Conservation (phyloP, 2,888 invertebrate species). For the Cryptophagus acutangulus region DNA sequence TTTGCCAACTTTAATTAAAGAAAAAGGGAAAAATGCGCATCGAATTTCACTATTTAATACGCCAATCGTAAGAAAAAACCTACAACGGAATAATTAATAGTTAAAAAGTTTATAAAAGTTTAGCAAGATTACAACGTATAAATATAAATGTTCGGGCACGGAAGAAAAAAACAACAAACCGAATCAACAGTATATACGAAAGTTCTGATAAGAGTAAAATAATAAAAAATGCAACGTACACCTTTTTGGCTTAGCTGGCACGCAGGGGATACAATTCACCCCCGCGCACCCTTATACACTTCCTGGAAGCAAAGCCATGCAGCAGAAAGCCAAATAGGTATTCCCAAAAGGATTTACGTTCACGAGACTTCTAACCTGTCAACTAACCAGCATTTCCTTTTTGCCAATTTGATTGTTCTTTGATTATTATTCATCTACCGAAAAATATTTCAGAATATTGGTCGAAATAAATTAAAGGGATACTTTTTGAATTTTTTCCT, state of each 20-base stretch:
- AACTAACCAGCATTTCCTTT: constrained; percentile 9
- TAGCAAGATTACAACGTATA: constrained; percentile 20
- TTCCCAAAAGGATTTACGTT: constrained; percentile 13
- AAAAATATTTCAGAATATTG: no score
- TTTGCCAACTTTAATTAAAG: no score
- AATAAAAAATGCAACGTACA: constrained; percentile 30
- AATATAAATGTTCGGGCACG: no score
- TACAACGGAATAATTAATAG: constrained; percentile 25
- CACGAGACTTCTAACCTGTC: constrained; percentile 16
- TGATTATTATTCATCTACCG: no score
- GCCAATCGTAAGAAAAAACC: constrained; percentile 4
- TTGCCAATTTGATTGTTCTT: constrained; percentile 4
- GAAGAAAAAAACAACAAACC: constrained; percentile 14
- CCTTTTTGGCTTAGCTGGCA: constrained; percentile 8
- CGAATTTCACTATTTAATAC: neutral
- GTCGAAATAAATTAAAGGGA: no score
- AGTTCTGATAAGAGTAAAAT: constrained; percentile 27
- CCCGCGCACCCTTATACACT: constrained; percentile 5
- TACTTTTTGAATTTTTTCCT: no score
- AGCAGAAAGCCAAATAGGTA: constrained; percentile 8
- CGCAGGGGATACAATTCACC: constrained; percentile 6
- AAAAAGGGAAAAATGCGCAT: neutral
- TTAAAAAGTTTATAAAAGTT: constrained; percentile 26
- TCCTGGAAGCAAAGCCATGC: no score
- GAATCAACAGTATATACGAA: constrained; percentile 22